Conservation (phyloP, 2,888 invertebrate species). For the Macrophya annulata region DNA sequence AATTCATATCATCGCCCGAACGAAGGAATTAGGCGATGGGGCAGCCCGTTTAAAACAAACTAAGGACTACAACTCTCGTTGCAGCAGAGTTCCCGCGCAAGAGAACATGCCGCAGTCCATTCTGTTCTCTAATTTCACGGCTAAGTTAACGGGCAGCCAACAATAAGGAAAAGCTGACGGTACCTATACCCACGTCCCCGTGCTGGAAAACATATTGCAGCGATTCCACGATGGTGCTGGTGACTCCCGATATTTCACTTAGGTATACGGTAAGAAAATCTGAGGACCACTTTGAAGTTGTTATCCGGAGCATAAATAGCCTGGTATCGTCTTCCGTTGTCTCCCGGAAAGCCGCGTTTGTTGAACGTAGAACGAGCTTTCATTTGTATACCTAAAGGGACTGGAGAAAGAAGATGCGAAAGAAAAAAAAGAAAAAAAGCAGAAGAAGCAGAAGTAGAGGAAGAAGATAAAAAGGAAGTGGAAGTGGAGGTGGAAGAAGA, state of each 20-base stretch:
- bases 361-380: background rate
- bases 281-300: background rate
- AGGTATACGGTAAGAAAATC: background rate
- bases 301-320: background rate
- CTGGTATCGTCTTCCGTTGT: constrained; percentile 1
- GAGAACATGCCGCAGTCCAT: background rate
- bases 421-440: background rate
- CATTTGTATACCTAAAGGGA: background rate
- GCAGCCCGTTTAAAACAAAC: background rate
- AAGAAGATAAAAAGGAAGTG: background rate
- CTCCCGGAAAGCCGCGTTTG: background rate
- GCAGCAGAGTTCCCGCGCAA: constrained; percentile 1
- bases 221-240: background rate
- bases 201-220: background rate
- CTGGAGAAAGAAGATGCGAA: background rate
- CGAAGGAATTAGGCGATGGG: background rate
- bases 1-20: constrained; percentile 14
- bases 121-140: constrained; percentile 40
- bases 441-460: background rate
- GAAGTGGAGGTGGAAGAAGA: background rate
- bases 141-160: constrained; percentile 3
- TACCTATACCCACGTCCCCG: background rate
- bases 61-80: background rate
- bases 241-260: background rate
- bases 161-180: background rate